These are phyloP conservation scores for Xylota sylvarum DNA, from an alignment of 2,888 invertebrate species.

Conservation along the genomic window DNA sequence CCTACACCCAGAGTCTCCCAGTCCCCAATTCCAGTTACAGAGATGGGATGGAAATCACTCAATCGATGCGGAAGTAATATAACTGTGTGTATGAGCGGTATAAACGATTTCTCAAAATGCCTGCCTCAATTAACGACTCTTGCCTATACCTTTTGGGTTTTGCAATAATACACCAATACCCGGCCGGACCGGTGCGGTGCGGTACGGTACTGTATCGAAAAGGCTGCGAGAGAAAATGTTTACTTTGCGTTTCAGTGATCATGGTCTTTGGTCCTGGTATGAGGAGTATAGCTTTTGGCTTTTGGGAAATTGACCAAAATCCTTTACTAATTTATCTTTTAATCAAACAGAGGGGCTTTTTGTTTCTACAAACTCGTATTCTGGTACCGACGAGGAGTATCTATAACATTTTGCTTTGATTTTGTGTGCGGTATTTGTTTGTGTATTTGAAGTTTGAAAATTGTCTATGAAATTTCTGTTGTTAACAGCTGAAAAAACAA, in stretches of 20 bases:
- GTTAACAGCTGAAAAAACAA: slow-evolving; percentile 46
- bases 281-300: slow-evolving; percentile 52
- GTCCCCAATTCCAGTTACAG: neutral
- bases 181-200: neutral
- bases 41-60: slow-evolving; percentile 65
- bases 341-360: slow-evolving; percentile 57
- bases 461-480: slow-evolving; percentile 34
- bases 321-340: slow-evolving; percentile 76
- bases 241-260: slow-evolving; percentile 74
- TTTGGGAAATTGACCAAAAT: slow-evolving; percentile 74
- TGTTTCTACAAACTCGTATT: too few relatives aligned
- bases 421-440: slow-evolving; percentile 17
- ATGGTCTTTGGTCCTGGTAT: slow-evolving; percentile 63
- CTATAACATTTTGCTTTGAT: slow-evolving; percentile 34
- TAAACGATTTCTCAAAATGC: slow-evolving; percentile 75
- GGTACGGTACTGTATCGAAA: slow-evolving; percentile 30
- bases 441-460: slow-evolving; percentile 46
- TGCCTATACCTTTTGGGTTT: slow-evolving; percentile 57
- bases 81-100: slow-evolving; percentile 58
- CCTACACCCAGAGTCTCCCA: neutral
- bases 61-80: slow-evolving; percentile 74
- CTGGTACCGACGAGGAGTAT: neutral
- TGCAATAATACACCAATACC: slow-evolving; percentile 47
- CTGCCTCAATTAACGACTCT: slow-evolving; percentile 72
- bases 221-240: slow-evolving; percentile 56